A percentile compares a stretch with the other conserved stretches of the same genome.
Conservation (phyloP, 2,888 invertebrate genomes). For the Parnassius smintheus region DNA sequence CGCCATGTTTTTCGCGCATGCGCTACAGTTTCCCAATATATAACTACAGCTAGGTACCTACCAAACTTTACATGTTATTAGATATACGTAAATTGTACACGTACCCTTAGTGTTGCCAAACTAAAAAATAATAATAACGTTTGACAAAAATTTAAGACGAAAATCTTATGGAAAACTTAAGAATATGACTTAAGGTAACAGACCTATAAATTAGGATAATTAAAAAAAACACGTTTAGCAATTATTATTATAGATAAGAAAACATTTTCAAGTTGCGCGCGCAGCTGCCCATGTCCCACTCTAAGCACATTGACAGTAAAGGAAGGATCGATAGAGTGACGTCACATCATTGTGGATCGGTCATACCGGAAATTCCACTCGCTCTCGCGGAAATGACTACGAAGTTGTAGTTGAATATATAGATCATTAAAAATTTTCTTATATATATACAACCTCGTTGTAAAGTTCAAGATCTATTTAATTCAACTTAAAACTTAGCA, state of each 20-base stretch:
- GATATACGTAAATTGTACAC: slow-evolving; percentile 16
- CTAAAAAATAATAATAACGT: slow-evolving; percentile 3
- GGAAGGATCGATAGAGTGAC: slow-evolving; percentile 68
- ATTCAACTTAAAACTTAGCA: too few relatives aligned
- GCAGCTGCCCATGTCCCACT: slow-evolving; percentile 47
- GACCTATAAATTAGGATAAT: neutral
- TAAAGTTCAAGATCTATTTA: too few relatives aligned
- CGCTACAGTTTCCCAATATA: slow-evolving; percentile 53
- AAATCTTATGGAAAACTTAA: too few relatives aligned
- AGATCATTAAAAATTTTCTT: too few relatives aligned
- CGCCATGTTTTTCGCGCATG: slow-evolving; percentile 76
- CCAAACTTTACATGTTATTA: slow-evolving; percentile 41
- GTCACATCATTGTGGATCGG: slow-evolving; percentile 66
- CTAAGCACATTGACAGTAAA: slow-evolving; percentile 51
- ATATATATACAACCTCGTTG: too few relatives aligned
- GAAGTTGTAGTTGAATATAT: too few relatives aligned
- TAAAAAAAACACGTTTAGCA: neutral
- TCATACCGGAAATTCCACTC: slow-evolving; percentile 39
- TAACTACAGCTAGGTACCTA: slow-evolving; percentile 51
- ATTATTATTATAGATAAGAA: slow-evolving; percentile 2
- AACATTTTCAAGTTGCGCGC: slow-evolving; percentile 41
- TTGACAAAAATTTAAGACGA: too few relatives aligned
- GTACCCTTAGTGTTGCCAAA: slow-evolving; percentile 33
- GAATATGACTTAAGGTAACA: too few relatives aligned
- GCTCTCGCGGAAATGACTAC: slow-evolving; percentile 41